A percentile compares a stretch with the other conserved stretches of the same genome.
Conservation (phyloP, 1,140 invertebrate genomes). For the Bombyx mandarina region DNA sequence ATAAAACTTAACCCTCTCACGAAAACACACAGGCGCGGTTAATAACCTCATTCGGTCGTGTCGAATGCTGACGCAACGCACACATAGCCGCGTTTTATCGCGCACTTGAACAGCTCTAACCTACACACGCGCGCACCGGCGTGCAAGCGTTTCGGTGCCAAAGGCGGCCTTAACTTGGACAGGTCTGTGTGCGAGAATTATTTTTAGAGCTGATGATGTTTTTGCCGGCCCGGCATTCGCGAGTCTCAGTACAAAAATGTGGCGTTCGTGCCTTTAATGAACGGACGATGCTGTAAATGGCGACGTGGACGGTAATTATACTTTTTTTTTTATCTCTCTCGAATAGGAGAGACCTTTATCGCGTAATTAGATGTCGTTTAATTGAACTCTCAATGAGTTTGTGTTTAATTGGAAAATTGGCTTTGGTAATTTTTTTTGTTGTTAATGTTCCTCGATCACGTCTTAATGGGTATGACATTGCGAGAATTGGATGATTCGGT, state of each 20-base stretch:
- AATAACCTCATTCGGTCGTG: conserved; percentile 51
- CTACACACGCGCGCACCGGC: conserved; percentile 14
- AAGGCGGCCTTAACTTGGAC: conserved; percentile 39
- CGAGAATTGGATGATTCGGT: no score
- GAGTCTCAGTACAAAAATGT: conserved; percentile 24
- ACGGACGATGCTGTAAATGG: conserved; percentile 9
- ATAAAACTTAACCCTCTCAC: conserved; percentile 42
- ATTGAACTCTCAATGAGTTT: conserved; percentile 4
- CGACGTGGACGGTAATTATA: conserved; percentile 17
- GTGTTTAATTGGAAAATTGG: conserved; percentile 3
- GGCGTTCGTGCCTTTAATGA: conserved; percentile 21
- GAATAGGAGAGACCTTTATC: conserved; percentile 15
- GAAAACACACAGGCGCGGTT: conserved; percentile 28
- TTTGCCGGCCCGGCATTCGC: conserved; percentile 30
- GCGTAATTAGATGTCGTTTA: conserved; percentile 5
- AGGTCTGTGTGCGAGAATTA: conserved; percentile 24
- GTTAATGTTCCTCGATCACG: no score
- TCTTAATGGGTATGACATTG: no score
- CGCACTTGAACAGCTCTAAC: conserved; percentile 9
- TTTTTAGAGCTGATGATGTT: conserved; percentile 62
- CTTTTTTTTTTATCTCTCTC: conserved; percentile 13
- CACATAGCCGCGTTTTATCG: conserved; percentile 14
- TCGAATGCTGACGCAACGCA: background rate
- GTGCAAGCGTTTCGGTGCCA: conserved; percentile 11
- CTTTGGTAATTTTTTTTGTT: background rate